Evolutionary conservation across 2,797 vertebrate species (phyloP), one percentile per base, ranked within the genome.

Genomic region (Sebastes umbrosus): DNA sequence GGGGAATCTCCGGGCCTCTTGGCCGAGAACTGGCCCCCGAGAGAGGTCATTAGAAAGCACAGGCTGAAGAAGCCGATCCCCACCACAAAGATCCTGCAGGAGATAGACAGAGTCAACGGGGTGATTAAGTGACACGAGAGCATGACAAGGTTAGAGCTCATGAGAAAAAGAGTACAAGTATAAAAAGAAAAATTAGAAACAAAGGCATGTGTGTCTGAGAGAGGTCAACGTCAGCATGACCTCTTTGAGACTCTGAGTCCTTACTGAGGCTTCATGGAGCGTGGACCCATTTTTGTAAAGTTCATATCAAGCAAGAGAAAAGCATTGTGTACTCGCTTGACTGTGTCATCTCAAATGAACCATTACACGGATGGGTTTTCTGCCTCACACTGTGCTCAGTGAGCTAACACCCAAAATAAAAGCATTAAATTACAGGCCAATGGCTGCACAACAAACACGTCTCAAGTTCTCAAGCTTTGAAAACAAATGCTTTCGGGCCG

Each of bases 51-150:
- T 92, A 99, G 96, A 93, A 99, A 99, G 95, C 97, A 99, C 84
- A 99, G 94, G 3, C 98, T 99, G 95, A 99, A 99, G 96, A 99
- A 98, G 90, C 98, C 98, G 1, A 98, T 97, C 80, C 98, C 98
- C 84, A 96, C 95, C 90, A 99, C 96, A 27, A 99, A 99, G 89
- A 99, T 98, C 96, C 98, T 99, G 94, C 0, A 2, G 75, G 73
- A 78, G 50, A 58, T 68, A 84, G 78, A 76, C 65, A 64, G 72
- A 66, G 65, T 90, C 82, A 82, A 77, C 52, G 79, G 32, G 57
- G 9, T 6, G 24, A 29, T 52, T 52, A 58, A 12, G 36, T 84
- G 68, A 73, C 46, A 86, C 31, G 43, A 84, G 25, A 68, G 27
- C 60, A 55, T 62, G 71, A 52, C 13, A n/a, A 55, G 39, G 69